Evolutionary conservation across 2,113 vertebrate genomes (phyloP).

Genomic region (Chloropsis hardwickii): DNA sequence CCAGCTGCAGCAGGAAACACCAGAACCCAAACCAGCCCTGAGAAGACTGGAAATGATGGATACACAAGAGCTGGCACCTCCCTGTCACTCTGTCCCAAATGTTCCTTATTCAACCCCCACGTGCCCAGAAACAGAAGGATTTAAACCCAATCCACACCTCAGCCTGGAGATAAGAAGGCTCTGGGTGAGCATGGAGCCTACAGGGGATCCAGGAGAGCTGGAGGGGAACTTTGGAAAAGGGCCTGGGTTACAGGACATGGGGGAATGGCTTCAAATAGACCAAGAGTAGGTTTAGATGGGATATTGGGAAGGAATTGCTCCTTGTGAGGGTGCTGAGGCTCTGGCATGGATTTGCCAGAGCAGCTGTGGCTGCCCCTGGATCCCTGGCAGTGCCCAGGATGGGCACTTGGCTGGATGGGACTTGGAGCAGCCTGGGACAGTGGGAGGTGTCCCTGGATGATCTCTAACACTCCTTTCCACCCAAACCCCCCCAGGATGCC

Average conservation of each 20-base stretch:
- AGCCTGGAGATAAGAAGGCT: neutral
- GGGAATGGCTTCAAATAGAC: neutral
- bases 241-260: neutral
- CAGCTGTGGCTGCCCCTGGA: neutral
- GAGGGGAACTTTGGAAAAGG: neutral
- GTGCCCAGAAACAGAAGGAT: neutral
- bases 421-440: accelerated
- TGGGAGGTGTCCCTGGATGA: neutral
- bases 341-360: neutral
- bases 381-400: neutral
- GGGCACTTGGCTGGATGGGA: accelerated
- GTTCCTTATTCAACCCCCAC: neutral
- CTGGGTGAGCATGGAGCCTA: neutral
- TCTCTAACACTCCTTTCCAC: neutral
- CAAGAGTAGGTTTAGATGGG: neutral
- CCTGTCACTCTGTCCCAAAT: neutral
- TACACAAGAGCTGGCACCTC: neutral
- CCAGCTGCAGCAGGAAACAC: neutral
- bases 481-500: accelerated
- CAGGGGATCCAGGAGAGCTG: neutral
- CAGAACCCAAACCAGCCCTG: neutral
- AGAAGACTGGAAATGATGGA: neutral
- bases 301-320: accelerated
- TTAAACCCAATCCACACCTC: neutral
- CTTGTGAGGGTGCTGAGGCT: accelerated